Evolutionary conservation across 2,113 vertebrate species (phyloP).

Genomic region (Cryptoleucopteryx plumbea): DNA sequence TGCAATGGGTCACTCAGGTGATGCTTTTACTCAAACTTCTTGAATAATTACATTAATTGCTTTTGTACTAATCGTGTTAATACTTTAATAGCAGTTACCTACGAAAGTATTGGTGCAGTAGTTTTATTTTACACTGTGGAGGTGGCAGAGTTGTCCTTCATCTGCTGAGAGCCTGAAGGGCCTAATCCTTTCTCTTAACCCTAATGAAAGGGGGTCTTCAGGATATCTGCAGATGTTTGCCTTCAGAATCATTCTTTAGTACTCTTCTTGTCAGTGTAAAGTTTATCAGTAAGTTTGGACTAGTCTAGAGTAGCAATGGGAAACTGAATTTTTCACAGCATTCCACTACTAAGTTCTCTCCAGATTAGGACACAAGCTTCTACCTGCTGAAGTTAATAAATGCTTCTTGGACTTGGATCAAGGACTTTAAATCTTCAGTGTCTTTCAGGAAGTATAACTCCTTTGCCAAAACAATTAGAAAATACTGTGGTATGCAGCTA

Average conservation of each 20-base stretch:
- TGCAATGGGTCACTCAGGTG: neutral
- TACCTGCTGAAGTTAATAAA: neutral
- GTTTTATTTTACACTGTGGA: neutral
- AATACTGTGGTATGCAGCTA: neutral
- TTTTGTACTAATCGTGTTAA: neutral
- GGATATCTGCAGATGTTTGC: neutral
- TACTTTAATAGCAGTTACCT: neutral
- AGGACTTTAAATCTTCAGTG: neutral
- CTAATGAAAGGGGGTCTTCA: neutral
- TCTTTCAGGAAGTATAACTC: neutral
- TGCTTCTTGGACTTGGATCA: neutral
- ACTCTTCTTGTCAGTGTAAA: neutral
- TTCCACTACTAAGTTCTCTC: neutral
- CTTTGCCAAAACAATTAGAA: conserved; percentile 5
- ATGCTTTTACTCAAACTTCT: neutral
- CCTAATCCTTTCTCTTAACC: neutral
- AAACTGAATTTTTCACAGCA: neutral
- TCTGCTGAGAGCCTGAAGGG: neutral
- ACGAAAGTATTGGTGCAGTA: neutral
- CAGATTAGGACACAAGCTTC: neutral
- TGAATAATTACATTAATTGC: neutral
- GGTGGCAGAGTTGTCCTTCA: neutral
- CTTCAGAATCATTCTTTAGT: neutral
- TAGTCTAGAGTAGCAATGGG: neutral
- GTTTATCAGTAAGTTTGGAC: neutral